Evolutionary conservation across 2,888 invertebrate genomes (phyloP).

Genomic region (Apotomis capreana): DNA sequence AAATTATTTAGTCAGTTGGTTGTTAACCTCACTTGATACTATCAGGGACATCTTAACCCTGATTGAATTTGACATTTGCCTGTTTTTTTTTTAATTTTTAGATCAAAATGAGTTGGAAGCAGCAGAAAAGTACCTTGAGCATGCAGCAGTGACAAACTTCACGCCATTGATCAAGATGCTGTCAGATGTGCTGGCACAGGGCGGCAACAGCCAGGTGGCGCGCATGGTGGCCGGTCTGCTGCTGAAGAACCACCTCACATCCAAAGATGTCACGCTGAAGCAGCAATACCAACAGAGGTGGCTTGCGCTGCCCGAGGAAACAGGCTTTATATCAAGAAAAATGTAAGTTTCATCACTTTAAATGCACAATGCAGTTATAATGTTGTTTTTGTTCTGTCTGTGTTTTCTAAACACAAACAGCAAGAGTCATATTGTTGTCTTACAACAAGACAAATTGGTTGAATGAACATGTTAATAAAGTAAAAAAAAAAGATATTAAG

Average conservation of each 20-base stretch:
- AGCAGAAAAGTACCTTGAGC: constrained; percentile 95
- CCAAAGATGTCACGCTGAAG: constrained; percentile 94
- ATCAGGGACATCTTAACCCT: constrained; percentile 16
- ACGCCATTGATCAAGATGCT: constrained; percentile 96
- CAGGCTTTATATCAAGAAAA: constrained; percentile 95
- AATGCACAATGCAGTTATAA: too few species aligned
- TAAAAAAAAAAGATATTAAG: too few species aligned
- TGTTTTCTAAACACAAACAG: too few species aligned
- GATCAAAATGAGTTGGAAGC: constrained; percentile 97
- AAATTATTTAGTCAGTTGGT: too few species aligned
- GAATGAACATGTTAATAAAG: too few species aligned
- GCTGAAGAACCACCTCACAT: constrained; percentile 98
- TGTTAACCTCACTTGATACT: constrained; percentile 34
- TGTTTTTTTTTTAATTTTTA: constrained; percentile 75
- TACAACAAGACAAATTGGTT: too few species aligned
- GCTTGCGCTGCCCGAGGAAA: constrained; percentile 94
- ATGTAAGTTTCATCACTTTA: constrained; percentile 85
- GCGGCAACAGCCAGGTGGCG: constrained; percentile 95
- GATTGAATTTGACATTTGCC: constrained; percentile 32
- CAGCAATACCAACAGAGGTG: constrained; percentile 95
- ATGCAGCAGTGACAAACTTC: constrained; percentile 95
- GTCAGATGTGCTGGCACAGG: constrained; percentile 95
- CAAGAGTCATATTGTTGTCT: too few species aligned
- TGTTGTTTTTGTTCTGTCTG: too few species aligned
- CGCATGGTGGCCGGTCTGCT: constrained; percentile 99